Evolutionary conservation across 92 coral and sea anemone genomes (phyloP), one percentile per base, ranked within the genome.

Genomic region (Heliopora coerulea): DNA sequence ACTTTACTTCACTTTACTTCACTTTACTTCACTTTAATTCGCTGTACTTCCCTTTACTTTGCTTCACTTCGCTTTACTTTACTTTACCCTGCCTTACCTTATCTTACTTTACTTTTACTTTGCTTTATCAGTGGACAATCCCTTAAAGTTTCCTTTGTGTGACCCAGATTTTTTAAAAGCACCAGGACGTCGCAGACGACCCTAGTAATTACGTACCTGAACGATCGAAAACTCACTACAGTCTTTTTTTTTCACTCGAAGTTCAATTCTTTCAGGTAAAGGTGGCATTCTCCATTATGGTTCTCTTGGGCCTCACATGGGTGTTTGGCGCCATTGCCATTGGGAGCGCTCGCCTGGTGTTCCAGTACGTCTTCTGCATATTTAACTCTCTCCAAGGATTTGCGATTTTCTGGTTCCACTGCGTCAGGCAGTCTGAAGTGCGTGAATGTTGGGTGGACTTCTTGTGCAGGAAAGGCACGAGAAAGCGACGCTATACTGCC

Each of bases 301-400:
- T 82, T 26, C 84, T 93, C 0, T 81, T 93, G 29, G 98, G 98
- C 8, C 79, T 93, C 0, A 87, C 98, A 8, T 93, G 98, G 98
- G 39, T 81, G 15, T 93, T 93, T 56, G 98, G 98, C 14, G 92
- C 95, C 28, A 75, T 93, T 25, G 89, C 96, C 15, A 77, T 93
- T 59, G 90, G 85, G 3, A 79, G 65, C 41, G 88, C 91, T 17
- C 89, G 90, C 31, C 76, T 90, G 4, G 85, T 72, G 44, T 87
- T 93, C 54, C 93, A 93, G 58, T 93, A 93, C 52, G 72, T 93
- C 28, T 93, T 93, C 85, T 89, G 95, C 25, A 83, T 93, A 54
- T 90, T 93, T 35, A 93, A 93, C 85, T 93, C 98, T 19, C 73
- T 93, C 17, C 98, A 93, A 80, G 98, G 98, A 0, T 79, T 90